Base-by-base conservation (phyloP, 2,797 vertebrate species). In the Scolopax bukidnonensis region DNA sequence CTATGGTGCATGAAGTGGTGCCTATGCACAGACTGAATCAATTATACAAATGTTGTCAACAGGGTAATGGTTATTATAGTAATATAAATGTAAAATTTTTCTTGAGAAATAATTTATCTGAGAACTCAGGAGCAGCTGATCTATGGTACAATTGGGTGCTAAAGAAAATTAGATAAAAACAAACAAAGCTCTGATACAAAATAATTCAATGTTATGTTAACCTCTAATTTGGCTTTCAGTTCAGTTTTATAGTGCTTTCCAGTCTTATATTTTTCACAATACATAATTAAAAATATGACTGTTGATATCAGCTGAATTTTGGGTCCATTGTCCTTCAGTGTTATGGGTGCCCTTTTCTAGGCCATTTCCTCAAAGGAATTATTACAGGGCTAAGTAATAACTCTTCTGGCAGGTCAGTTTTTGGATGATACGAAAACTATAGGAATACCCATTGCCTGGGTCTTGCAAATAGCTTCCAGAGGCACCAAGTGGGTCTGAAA, bases 1-100 rank as follows among this genome's bases (percentile, higher is more conserved):
- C 71, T 36, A 2, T 12, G 45, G 43, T 2, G 1, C 0, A 0
- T 67, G 12, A 78, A 70, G 33, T 33, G 51, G 64, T 74, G 53
- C 51, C 16, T 79, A 16, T 41, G 47, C 51, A 63, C 53, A 41
- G 21, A 53, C 25, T 54, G 43, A 89, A 80, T 68, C 40, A 36
- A 16, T 80, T 76, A 50, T 12, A 79, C 59, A 64, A 32, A 50
- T 76, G 33, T 40, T 88, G 73, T 67, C 63, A 86, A 61, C 16
- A 50, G 64, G 40, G 33, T 54, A 43, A 65, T 61, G 24, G 41
- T 67, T 74, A 65, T 56, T 81, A 23, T 28, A 61, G 33, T 50
- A 63, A 63, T 21, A 59, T 18, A 79, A 88, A 65, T 36, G 32
- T 64, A 75, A 76, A 30, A 21, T 47, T 59, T 4, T 59, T 68